phyloP scores from a whole-genome alignment of 2,113 vertebrate genomes.

The Dipodomys spectabilis region DNA sequence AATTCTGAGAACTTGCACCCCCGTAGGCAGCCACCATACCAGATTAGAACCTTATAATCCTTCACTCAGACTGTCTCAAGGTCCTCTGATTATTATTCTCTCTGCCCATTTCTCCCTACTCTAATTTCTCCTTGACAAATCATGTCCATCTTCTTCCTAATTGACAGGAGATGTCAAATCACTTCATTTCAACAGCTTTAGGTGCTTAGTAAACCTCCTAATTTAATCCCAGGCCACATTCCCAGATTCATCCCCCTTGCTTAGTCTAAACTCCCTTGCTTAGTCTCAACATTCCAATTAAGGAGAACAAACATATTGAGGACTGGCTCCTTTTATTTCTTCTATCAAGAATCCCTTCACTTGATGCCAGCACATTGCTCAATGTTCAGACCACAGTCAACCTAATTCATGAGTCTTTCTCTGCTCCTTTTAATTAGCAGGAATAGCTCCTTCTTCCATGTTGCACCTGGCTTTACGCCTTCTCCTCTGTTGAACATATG shows the following conservation, averaged over 20 bases:
- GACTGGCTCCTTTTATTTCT: neutral
- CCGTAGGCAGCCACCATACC: neutral
- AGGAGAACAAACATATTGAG: neutral
- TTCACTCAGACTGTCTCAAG: neutral
- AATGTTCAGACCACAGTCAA: neutral
- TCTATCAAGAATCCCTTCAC: neutral
- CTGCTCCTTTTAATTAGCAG: neutral
- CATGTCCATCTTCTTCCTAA: neutral
- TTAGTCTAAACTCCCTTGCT: neutral
- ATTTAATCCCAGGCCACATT: neutral
- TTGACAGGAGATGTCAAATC: neutral
- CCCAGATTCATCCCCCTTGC: neutral
- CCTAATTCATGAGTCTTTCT: neutral
- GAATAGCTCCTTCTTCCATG: neutral
- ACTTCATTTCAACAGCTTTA: neutral
- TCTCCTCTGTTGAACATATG: neutral
- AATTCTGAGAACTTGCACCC: neutral
- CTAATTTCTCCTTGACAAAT: neutral
- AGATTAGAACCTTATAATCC: neutral
- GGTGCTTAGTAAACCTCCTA: neutral
- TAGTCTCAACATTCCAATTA: neutral
- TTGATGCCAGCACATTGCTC: conserved; percentile 15
- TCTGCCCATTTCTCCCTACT: neutral
- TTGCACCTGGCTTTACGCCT: neutral
- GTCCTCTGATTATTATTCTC: neutral